These are phyloP conservation scores for Protophormia terraenovae DNA, from an alignment of 2,888 invertebrate species.

Conservation along the genomic window DNA sequence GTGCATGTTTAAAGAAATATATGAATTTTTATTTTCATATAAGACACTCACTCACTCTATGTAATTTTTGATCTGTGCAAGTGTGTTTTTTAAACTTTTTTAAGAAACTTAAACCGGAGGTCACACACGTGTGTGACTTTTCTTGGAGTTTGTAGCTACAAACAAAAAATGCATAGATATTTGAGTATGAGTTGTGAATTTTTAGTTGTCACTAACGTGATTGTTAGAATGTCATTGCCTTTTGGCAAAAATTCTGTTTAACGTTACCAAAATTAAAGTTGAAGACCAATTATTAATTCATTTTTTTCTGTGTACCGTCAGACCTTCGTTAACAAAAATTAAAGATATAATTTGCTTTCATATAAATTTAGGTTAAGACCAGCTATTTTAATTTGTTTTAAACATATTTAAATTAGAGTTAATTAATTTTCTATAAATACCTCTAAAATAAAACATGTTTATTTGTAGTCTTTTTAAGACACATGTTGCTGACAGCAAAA, in stretches of 20 bases:
- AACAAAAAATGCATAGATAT: not conserved
- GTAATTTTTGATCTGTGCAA: not conserved
- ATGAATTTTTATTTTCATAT: not conserved
- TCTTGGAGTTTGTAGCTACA: constrained; percentile 14
- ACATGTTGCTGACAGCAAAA: not conserved
- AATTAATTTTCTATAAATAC: not conserved
- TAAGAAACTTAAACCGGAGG: constrained; percentile 46
- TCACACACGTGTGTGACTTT: constrained; percentile 64
- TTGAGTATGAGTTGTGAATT: not conserved
- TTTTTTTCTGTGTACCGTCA: not conserved
- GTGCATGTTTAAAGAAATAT: constrained; percentile 20
- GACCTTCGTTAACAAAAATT: not conserved
- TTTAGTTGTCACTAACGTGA: constrained; percentile 20
- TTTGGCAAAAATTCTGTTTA: not conserved
- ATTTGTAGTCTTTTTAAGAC: not conserved
- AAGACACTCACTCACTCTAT: not conserved
- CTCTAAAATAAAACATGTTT: not conserved
- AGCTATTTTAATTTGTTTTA: not conserved
- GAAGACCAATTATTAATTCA: not conserved
- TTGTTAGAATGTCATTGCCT: constrained; percentile 41
- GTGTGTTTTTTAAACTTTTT: not conserved
- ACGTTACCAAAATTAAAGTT: not conserved
- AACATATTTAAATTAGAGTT: not conserved
- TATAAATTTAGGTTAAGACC: not conserved
- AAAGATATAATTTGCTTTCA: not conserved